Evolutionary conservation across 2,888 invertebrate species (phyloP), one percentile per base, ranked within the genome.

Genomic region (Leptothorax acervorum): DNA sequence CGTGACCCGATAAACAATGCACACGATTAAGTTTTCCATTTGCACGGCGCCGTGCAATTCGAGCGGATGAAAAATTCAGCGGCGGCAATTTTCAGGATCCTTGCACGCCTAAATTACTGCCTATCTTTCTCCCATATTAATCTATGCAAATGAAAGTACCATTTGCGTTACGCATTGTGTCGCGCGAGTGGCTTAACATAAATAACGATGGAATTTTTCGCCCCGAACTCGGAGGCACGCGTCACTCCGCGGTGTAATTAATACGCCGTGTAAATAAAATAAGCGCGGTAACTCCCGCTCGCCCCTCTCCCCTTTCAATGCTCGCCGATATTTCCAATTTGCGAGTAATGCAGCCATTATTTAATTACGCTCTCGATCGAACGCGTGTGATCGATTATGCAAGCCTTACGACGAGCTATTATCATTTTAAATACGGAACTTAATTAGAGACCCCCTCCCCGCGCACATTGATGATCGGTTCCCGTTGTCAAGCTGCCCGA

Each of bases 21-120:
- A 79, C 73, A 79, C 79, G 74, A 79, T 79, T 79, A 74, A 73
- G 79, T 81, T 81, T 81, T 81, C 79, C 75, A 81, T 81, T 81
- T 81, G 23, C 79, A 35, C 79, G 35, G 57, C 74, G 60, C 23
- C 23, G 23, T 48, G 79, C 79, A 81, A 81, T 79, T 79, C 73
- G 79, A 48, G 74, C 60, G 60, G 12, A 74, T 74, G 74, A 81
- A 74, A 74, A 74, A 74, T 81, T 81, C 75, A 73, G 12, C 74
- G 45, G 1, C 23, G 45, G 48, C 79, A 62, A 73, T 74, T 81
- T 81, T 73, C 79, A 73, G 79, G 73, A 48, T 71, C 45, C 74
- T 74, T 60, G 71, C 79, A 60, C 79, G 74, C 74, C 60, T 73
- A 74, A 81, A 81, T 81, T 74, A 73, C 75, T 8, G 60, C 31